Evolutionary conservation across 2,888 invertebrate genomes (phyloP).

Genomic region (Pollenia griseotomentosa): DNA sequence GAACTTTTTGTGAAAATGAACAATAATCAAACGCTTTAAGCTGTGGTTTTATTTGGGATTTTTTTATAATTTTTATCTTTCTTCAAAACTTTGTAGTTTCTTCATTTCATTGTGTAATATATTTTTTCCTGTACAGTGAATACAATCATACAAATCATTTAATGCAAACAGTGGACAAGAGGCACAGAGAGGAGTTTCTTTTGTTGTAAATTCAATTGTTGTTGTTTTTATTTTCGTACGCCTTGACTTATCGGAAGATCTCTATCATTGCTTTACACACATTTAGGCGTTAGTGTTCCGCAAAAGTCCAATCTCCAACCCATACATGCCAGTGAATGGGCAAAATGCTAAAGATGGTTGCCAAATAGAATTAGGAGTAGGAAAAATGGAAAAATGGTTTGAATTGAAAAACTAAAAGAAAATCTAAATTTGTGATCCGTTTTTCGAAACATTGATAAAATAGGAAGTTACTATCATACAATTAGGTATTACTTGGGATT

Average conservation of each 20-base stretch:
- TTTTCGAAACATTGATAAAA: no score
- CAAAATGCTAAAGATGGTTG: neutral
- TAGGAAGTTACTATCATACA: no score
- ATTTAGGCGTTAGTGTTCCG: constrained; percentile 60
- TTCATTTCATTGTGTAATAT: constrained; percentile 27
- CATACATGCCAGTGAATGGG: neutral
- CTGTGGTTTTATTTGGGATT: constrained; percentile 29
- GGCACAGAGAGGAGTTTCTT: constrained; percentile 39
- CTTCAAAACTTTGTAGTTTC: constrained; percentile 35
- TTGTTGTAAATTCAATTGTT: constrained; percentile 24
- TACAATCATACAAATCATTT: constrained; percentile 67
- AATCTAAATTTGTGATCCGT: no score
- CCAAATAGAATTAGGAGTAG: neutral
- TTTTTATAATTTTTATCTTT: constrained; percentile 18
- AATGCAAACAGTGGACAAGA: constrained; percentile 15
- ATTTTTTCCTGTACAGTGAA: constrained; percentile 9
- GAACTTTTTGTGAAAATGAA: constrained; percentile 46
- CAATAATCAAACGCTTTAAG: constrained; percentile 67
- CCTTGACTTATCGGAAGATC: constrained; percentile 59
- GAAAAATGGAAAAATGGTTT: neutral
- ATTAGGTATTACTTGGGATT: no score
- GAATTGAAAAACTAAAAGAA: neutral
- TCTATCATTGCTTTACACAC: constrained; percentile 68
- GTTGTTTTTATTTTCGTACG: constrained; percentile 43
- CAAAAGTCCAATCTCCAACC: constrained; percentile 33